Base-by-base conservation (phyloP, 2,797 vertebrate species). In the Sciurus vulgaris region DNA sequence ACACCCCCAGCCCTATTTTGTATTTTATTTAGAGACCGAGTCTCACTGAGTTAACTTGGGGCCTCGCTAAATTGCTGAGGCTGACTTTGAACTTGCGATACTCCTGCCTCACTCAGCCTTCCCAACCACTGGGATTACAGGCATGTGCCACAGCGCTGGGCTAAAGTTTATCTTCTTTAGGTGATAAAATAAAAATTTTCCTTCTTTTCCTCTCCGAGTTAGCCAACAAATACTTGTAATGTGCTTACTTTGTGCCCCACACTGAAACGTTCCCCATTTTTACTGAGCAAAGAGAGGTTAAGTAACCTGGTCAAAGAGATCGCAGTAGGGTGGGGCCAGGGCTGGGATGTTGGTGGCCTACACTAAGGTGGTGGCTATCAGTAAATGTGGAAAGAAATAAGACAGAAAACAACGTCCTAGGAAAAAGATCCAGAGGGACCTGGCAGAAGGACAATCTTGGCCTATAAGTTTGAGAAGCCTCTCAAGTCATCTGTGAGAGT, bases 261-360 rank as follows among this genome's bases (percentile, higher is more conserved):
- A 59, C 8, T 51, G 41, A 90, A 92, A 26, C 15, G 13, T 76
- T 4, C 14, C 14, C 13, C 49, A 65, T 63, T 92, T 90, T 87
- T 87, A 83, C n/a, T 49, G 63, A 92, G 74, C 88, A 92, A 96
- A 76, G 22, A 30, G 14, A 85, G 20, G 44, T 63, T 70, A 54
- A 76, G 20, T 89, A 51, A 89, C 20, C 76, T 35, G 67, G 13
- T 88, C 35, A 88, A 85, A 41, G 54, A 47, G 24, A 17, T 13
- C 82, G 63, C 47, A 89, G 69, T 7, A 35, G 33, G 12, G 33
- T 20, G 24, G 56, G 61, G 30, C 28, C 7, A 28, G 44, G 13
- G 13, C 15, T 65, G 35, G 15, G 38, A 41, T 56, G 30, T 15
- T 41, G 81, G 44, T 67, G n/a, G 13, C 20, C 8, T 26, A 26